Percentiles rank a stretch among this genome's conserved stretches.
Conservation (phyloP, 2,888 invertebrate genomes). For the Mylabris sibirica region DNA sequence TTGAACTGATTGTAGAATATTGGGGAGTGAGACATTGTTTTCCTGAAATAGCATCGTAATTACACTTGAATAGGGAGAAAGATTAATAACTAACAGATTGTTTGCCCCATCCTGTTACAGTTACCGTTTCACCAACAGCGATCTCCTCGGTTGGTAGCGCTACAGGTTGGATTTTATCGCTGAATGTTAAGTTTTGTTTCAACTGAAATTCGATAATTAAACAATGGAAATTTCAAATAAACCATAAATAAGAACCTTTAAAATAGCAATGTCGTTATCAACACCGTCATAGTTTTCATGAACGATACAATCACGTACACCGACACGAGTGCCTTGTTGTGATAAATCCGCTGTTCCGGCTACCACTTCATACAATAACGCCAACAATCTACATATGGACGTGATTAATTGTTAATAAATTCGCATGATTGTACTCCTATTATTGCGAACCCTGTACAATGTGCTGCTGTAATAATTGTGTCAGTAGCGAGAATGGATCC, state of each 20-base stretch:
- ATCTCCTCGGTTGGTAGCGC: not conserved
- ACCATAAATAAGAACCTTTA: not conserved
- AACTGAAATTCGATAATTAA: not conserved
- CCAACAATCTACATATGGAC: not conserved
- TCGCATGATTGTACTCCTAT: too few relatives aligned
- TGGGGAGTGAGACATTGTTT: not conserved
- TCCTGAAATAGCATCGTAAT: not conserved
- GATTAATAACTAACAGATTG: conserved; percentile 1
- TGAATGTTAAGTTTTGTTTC: not conserved
- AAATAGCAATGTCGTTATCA: not conserved
- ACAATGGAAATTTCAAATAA: not conserved
- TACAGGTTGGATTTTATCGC: conserved; percentile 6
- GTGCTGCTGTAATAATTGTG: conserved; percentile 33
- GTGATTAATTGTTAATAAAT: not conserved
- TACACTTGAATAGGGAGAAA: not conserved
- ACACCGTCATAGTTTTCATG: not conserved
- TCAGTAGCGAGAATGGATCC: conserved; percentile 26
- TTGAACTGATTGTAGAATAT: conserved; percentile 5
- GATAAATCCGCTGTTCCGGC: not conserved
- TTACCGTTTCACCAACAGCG: not conserved
- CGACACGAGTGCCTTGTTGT: not conserved
- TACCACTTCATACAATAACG: not conserved
- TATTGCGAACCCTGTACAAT: conserved; percentile 24
- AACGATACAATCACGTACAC: not conserved
- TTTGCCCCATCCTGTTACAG: conserved; percentile 13